Evolutionary conservation across 2,888 invertebrate genomes (phyloP).

Genomic region (Crioceris asparagi): DNA sequence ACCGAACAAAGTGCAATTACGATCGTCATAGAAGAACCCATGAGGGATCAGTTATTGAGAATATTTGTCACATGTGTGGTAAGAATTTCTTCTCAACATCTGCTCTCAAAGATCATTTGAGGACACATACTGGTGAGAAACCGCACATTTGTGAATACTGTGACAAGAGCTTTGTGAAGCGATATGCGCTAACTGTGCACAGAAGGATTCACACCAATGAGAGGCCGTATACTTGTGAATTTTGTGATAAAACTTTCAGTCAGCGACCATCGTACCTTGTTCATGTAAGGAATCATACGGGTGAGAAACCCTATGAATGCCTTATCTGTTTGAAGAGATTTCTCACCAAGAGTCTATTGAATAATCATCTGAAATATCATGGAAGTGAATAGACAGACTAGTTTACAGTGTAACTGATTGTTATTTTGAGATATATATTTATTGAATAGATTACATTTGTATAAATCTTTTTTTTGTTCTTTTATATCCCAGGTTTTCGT

Average conservation of each 20-base stretch:
- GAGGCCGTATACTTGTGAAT: conserved; percentile 21
- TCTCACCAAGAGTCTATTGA: too few relatives aligned
- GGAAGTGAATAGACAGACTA: too few relatives aligned
- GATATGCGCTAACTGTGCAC: conserved; percentile 39
- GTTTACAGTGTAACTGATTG: too few relatives aligned
- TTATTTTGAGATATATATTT: too few relatives aligned
- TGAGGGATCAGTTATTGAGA: conserved; percentile 21
- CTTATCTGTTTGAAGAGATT: conserved; percentile 17
- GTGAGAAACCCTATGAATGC: conserved; percentile 43
- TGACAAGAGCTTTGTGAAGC: conserved; percentile 32
- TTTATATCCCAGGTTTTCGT: too few relatives aligned
- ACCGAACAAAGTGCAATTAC: conserved; percentile 12
- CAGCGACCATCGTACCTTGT: conserved; percentile 48
- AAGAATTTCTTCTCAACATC: background rate
- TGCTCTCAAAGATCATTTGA: background rate
- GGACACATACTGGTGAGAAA: background rate
- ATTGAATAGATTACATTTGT: too few relatives aligned
- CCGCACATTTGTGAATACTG: conserved; percentile 18
- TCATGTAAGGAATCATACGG: conserved; percentile 49
- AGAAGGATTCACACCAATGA: conserved; percentile 25
- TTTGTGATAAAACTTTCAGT: conserved; percentile 32
- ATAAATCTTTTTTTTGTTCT: too few relatives aligned
- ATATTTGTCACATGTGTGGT: background rate
- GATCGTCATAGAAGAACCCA: conserved; percentile 32
- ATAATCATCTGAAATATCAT: conserved; percentile 27